Evolutionary conservation across 2,888 invertebrate species (phyloP), one percentile per base, ranked within the genome.

Genomic region (Pasiphila rectangulata): DNA sequence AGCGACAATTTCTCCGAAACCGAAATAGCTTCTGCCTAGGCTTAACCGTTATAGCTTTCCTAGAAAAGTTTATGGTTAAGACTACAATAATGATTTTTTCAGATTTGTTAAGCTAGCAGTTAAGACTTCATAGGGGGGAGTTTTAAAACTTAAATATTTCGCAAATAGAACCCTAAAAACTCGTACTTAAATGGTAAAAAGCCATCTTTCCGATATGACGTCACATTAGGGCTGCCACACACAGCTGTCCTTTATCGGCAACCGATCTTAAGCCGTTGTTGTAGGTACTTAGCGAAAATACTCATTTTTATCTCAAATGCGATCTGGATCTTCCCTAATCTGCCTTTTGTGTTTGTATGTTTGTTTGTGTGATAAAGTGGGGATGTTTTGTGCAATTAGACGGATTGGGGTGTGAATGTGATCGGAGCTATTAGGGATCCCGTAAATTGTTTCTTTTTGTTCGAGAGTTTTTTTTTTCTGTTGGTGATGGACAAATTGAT

Each of bases 371-470:
- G 74, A 69, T 68, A 68, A 67, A 64, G 57, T 60, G 61, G 63
- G 81, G 83, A 72, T 72, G 81, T 80, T 79, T 86, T 87, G 82
- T 86, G 75, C 87, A 86, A 87, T 87, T 87, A 87, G 84, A 67
- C 39, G 46, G 51, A 39, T 52, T 45, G 49, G 70, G 77, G 79
- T 78, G 81, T 80, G 72, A 83, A 79, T 77, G 53, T 61, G 70
- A 61, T 54, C 51, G 71, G 66, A 59, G 61, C 59, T 69, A 58
- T 63, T 53, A 57, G 46, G 51, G 57, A 66, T 67, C 57, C 61
- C 53, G 48, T 45, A 32, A 63, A 75, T 77, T 76, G 71, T 63
- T 69, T 72, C 71, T 61, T 61, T 69, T 65, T 57, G 37, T 50
- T 57, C 23, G 32, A 47, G 32, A 54, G 46, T 17, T 49, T 51